Conservation (phyloP, 2,113 vertebrate species). For the Cranoglanis bouderius region DNA sequence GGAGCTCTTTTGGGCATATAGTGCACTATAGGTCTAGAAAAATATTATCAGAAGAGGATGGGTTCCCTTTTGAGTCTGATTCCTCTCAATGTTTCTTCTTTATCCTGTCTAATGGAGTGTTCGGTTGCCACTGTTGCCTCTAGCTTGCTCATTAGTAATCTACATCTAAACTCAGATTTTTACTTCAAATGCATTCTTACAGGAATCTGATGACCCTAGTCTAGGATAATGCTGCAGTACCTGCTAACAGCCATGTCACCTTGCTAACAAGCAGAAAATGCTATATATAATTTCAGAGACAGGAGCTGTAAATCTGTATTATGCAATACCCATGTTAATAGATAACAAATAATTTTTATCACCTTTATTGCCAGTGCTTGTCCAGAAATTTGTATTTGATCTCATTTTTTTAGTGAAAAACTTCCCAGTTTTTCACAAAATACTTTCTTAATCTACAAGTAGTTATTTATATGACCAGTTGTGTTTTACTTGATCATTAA, state of each 20-base stretch:
- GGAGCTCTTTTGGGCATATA: neutral
- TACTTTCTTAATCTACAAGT: neutral
- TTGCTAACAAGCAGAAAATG: neutral
- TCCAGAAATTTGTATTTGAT: neutral
- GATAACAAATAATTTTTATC: neutral
- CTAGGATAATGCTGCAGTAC: neutral
- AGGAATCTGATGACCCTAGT: neutral
- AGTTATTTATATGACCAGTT: neutral
- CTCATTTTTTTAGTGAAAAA: too few relatives aligned
- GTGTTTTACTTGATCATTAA: neutral
- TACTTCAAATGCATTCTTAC: neutral
- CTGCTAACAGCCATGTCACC: neutral
- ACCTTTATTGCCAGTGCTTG: neutral
- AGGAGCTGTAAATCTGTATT: neutral
- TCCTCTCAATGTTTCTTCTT: neutral
- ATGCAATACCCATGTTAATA: neutral
- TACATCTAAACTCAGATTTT: neutral
- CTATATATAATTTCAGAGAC: neutral
- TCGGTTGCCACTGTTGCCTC: neutral
- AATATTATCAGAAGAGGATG: neutral
- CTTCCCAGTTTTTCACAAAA: neutral
- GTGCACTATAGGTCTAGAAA: neutral
- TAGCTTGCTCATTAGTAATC: neutral
- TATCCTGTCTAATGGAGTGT: neutral
- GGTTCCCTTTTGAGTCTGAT: neutral